Evolutionary conservation across 2,888 invertebrate species (phyloP), one percentile per base, ranked within the genome.

Genomic region (Cancer borealis): DNA sequence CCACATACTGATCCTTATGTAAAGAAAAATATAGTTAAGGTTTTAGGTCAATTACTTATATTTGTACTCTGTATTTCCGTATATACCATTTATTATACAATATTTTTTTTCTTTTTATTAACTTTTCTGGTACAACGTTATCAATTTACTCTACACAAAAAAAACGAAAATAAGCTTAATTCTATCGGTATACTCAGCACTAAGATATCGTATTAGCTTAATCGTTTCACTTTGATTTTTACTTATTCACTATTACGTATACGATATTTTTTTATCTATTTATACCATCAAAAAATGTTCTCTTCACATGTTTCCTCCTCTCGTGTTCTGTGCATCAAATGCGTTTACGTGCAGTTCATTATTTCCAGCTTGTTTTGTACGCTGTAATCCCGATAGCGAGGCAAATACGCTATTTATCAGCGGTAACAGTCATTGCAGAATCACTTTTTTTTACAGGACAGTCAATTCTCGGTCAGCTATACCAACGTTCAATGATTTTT

Each of bases 401-500:
- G 26, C 73, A 73, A 73, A 73, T 73, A 73, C n/a, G 10, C 73
- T 26, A 73, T 73, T 73, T 26, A 73, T 73, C 73, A 21, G n/a
- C 26, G n/a, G 73, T 26, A 73, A 73, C 26, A 73, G n/a, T 73
- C 73, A 73, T 3, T 21, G 60, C 60, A 60, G 17, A 21, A 26
- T 26, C 73, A 8, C 8, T 26, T n/a, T 73, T 73, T 73, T 73
- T 73, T 73, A 73, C 73, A 26, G 26, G 73, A 73, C 26, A 26
- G 26, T 26, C 26, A n/a, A 73, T 73, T 73, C 73, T 73, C 73
- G 73, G 73, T 73, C 73, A 73, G n/a, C n/a, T 26, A 10, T 26
- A 73, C 73, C 73, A 73, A 73, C 73, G 8, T 73, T 73, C 73
- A 73, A 8, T 73, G 73, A 73, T 73, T 73, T 73, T 73, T 73